Percentiles rank a stretch among this genome's conserved stretches.
These are phyloP conservation scores for Hydrolagus colliei DNA, from an alignment of 2,797 vertebrate species.

Conservation along the genomic window DNA sequence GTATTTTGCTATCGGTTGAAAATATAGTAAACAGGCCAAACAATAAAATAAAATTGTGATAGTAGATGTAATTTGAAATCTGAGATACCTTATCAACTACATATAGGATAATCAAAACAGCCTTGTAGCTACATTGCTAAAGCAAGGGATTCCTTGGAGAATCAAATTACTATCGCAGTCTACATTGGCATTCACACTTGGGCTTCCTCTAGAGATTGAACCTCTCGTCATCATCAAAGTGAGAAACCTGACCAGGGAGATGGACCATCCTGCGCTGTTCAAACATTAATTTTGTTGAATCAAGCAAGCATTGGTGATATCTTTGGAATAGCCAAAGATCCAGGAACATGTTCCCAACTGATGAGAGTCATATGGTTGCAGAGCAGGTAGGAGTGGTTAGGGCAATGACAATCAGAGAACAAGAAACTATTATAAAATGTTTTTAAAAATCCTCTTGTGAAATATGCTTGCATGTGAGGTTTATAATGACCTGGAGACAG, in stretches of 20 bases:
- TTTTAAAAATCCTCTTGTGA: background rate
- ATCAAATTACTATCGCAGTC: background rate
- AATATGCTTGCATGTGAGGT: background rate
- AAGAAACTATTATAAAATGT: background rate
- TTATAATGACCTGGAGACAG: too few species aligned
- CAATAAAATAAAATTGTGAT: background rate
- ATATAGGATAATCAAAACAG: background rate
- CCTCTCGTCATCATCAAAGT: background rate
- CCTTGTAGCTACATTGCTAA: background rate
- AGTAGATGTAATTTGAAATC: background rate
- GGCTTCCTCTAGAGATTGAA: background rate
- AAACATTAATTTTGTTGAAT: background rate
- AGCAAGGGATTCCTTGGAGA: background rate
- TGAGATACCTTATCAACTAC: background rate
- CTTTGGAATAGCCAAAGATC: background rate
- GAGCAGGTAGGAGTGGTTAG: background rate
- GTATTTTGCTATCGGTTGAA: background rate
- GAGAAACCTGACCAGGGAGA: background rate
- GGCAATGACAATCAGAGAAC: background rate
- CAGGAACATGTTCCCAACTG: background rate
- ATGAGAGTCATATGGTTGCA: background rate
- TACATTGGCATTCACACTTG: constrained; percentile 18
- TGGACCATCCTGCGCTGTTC: background rate
- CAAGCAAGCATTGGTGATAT: constrained; percentile 3
- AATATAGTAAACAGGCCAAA: background rate